These are phyloP conservation scores for Pomacea canaliculata DNA, from an alignment of 2,888 invertebrate genomes.

Conservation along the genomic window DNA sequence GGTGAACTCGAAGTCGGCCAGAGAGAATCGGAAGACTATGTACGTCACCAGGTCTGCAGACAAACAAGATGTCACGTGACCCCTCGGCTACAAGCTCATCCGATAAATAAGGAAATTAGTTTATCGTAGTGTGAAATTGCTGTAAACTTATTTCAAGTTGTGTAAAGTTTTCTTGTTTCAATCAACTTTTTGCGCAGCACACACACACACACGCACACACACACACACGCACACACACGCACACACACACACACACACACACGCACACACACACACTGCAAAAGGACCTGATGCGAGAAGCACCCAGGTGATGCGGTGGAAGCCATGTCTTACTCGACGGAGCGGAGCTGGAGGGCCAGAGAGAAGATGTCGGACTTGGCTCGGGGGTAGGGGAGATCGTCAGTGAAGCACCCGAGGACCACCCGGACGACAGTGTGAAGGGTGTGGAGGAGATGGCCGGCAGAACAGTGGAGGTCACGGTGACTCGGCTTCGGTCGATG, in stretches of 20 bases:
- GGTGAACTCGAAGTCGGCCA: conserved; percentile 29
- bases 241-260: background rate
- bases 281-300: background rate
- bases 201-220: background rate
- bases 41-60: background rate
- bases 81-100: too few species aligned
- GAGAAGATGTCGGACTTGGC: conserved; percentile 3
- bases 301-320: too few species aligned
- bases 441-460: conserved; percentile 8
- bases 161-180: too few species aligned
- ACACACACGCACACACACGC: background rate
- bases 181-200: too few species aligned
- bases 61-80: background rate
- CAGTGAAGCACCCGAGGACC: background rate
- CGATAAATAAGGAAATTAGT: too few species aligned
- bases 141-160: too few species aligned
- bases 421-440: background rate
- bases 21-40: background rate
- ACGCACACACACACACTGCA: background rate
- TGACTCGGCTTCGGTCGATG: conserved; percentile 22
- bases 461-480: conserved; percentile 8
- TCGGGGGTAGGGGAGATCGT: conserved; percentile 17
- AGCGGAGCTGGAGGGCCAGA: background rate
- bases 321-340: background rate
- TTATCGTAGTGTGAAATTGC: too few species aligned